These are phyloP conservation scores for Troides oblongomaculatus DNA, from an alignment of 2,888 invertebrate genomes.

Conservation along the genomic window DNA sequence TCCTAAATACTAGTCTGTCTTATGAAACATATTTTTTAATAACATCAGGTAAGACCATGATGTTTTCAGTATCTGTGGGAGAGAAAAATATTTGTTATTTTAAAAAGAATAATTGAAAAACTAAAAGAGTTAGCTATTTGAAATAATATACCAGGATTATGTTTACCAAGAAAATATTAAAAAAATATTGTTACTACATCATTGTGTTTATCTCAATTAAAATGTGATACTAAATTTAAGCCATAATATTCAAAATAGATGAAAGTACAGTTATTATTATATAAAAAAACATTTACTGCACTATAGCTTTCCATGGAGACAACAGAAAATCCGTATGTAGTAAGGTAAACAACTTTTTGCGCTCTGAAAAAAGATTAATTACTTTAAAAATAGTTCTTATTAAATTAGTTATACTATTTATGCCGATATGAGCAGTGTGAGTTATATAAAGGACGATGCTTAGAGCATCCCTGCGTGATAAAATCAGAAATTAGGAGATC, in stretches of 20 bases:
- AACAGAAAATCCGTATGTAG: slow-evolving; percentile 65
- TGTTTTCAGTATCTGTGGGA: slow-evolving; percentile 42
- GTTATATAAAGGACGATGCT: no score
- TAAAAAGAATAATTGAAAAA: no score
- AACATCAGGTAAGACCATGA: slow-evolving; percentile 25
- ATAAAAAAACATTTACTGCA: slow-evolving; percentile 43
- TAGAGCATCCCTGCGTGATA: no score
- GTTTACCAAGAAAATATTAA: no score
- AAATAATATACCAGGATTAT: no score
- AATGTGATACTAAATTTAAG: no score
- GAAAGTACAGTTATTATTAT: neutral
- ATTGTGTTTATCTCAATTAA: no score
- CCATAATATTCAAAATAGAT: neutral
- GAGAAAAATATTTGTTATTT: slow-evolving; percentile 23
- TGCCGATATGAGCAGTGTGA: neutral
- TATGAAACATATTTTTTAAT: slow-evolving; percentile 18
- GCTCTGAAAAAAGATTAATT: slow-evolving; percentile 42
- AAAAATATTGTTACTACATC: no score
- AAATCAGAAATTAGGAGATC: no score
- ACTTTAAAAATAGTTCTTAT: neutral
- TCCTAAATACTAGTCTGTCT: neutral
- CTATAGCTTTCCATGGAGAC: slow-evolving; percentile 59
- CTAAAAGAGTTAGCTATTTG: no score
- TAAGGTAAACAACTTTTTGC: slow-evolving; percentile 57
- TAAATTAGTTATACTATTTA: neutral